A percentile compares a stretch with the other conserved stretches of the same genome.
These are phyloP conservation scores for Pseudolycoriella hygida DNA, from an alignment of 2,888 invertebrate species.

Conservation along the genomic window DNA sequence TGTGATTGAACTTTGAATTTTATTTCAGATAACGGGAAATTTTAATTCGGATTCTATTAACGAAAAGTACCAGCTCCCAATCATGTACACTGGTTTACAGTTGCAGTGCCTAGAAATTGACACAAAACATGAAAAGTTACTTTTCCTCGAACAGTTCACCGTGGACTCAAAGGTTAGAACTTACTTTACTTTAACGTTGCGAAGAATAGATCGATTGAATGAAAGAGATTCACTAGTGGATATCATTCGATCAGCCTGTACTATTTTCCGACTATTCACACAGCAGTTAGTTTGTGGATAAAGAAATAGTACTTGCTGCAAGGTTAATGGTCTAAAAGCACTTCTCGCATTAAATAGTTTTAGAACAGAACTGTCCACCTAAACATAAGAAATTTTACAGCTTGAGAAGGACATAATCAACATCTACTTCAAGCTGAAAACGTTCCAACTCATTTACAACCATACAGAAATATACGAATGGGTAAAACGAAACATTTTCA, in stretches of 20 bases:
- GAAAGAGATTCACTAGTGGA: not conserved
- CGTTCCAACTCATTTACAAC: conserved; percentile 48
- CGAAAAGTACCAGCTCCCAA: conserved; percentile 30
- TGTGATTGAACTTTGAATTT: conserved; percentile 4
- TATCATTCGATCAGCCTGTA: too few species aligned
- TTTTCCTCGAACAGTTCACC: conserved; percentile 36
- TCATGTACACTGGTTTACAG: conserved; percentile 43
- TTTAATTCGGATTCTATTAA: conserved; percentile 33
- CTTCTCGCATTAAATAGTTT: too few species aligned
- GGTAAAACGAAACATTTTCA: conserved; percentile 36
- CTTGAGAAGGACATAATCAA: conserved; percentile 42
- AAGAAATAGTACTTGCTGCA: too few species aligned
- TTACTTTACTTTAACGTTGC: conserved; percentile 2
- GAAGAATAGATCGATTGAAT: not conserved
- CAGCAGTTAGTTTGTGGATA: too few species aligned
- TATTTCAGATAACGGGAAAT: conserved; percentile 35
- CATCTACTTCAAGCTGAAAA: conserved; percentile 48
- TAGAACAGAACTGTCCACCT: too few species aligned
- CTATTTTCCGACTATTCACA: too few species aligned
- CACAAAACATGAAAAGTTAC: conserved; percentile 37
- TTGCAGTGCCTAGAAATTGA: conserved; percentile 43
- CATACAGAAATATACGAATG: conserved; percentile 40
- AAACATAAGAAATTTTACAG: conserved; percentile 17
- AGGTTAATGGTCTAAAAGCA: too few species aligned
- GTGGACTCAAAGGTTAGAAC: conserved; percentile 45